Conservation (phyloP, 2,113 vertebrate genomes). For the Pampusana beccarii region DNA sequence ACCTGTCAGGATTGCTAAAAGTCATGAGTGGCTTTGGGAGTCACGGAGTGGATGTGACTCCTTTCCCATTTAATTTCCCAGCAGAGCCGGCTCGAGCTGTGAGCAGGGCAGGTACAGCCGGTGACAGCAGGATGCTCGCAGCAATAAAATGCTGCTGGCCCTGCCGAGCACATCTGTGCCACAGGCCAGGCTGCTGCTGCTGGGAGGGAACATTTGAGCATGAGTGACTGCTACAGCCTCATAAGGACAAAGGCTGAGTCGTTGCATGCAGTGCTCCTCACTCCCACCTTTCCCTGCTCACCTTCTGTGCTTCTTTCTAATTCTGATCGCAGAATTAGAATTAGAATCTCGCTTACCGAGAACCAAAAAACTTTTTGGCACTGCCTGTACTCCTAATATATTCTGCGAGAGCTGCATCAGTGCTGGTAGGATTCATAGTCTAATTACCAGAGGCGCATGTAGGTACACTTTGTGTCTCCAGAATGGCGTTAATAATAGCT, state of each 20-base stretch:
- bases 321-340: too few relatives aligned
- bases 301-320: background rate
- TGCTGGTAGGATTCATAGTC: background rate
- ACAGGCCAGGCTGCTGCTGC: background rate
- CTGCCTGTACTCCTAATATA: background rate
- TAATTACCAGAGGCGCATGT: background rate
- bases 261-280: background rate
- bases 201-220: background rate
- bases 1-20: background rate
- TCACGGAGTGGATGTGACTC: background rate
- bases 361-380: background rate
- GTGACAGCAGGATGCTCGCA: background rate
- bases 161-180: background rate
- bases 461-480: background rate
- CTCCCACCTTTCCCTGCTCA: background rate
- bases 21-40: background rate
- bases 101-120: background rate
- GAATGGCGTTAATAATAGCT: background rate
- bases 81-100: background rate
- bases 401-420: background rate
- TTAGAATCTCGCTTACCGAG: background rate
- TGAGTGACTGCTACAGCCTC: background rate
- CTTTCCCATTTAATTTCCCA: background rate
- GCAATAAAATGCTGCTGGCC: rapidly evolving
- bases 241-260: background rate